These are phyloP conservation scores for Donacobius atricapilla DNA, from an alignment of 2,113 vertebrate genomes.

Conservation along the genomic window DNA sequence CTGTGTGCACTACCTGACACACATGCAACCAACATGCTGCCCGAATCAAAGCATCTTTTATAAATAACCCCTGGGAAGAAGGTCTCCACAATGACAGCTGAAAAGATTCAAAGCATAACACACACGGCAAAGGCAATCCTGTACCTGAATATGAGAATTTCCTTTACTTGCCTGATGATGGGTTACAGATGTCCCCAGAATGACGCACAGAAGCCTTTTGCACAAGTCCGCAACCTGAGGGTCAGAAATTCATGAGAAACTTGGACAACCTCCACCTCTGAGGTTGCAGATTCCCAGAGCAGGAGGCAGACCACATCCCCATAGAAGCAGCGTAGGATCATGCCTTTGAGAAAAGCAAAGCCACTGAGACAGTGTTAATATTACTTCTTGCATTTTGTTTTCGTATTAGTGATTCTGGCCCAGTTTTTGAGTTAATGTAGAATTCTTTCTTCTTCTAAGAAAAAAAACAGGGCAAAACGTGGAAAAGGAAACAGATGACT, in stretches of 20 bases:
- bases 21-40: not conserved
- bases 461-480: not conserved
- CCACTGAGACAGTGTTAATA: not conserved
- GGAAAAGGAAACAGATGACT: not conserved
- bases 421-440: not conserved
- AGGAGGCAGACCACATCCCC: not conserved
- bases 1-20: not conserved
- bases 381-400: not conserved
- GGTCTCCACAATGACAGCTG: not conserved
- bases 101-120: slow-evolving; percentile 1
- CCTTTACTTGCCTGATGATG: not conserved
- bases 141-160: not conserved
- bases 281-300: not conserved
- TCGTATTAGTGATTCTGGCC: not conserved
- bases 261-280: not conserved
- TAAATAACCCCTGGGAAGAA: slow-evolving; percentile 24
- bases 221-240: not conserved
- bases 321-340: rapidly evolving
- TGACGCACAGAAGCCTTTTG: not conserved
- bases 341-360: not conserved
- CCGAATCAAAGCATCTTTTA: slow-evolving; percentile 38
- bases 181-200: not conserved
- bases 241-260: not conserved
- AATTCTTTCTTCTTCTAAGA: not conserved
- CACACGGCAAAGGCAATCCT: not conserved